Evolutionary conservation across 2,797 vertebrate species (phyloP).

Genomic region (Echeneis naucrates): DNA sequence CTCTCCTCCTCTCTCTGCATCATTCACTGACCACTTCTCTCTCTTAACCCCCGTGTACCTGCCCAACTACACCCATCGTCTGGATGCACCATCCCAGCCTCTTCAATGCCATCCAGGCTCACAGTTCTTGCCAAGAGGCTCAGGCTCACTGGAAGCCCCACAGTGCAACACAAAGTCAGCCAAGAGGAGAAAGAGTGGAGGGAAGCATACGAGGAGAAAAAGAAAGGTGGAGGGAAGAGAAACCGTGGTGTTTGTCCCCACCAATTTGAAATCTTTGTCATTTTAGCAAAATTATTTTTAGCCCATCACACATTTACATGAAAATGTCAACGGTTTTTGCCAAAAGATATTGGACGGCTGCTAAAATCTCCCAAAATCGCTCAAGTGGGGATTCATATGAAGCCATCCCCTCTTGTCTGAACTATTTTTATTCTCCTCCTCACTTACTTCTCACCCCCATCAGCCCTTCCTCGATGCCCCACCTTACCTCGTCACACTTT

Average conservation of each 20-base stretch:
- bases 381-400: background rate
- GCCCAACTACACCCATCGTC: constrained; percentile 50
- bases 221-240: constrained; percentile 30
- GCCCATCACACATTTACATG: background rate
- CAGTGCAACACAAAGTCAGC: constrained; percentile 71
- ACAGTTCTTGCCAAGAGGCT: constrained; percentile 69
- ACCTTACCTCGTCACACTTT: constrained; percentile 52
- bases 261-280: constrained; percentile 18
- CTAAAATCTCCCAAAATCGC: background rate
- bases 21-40: constrained; percentile 26
- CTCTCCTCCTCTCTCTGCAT: constrained; percentile 26
- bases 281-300: constrained; percentile 27
- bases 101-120: constrained; percentile 67
- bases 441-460: constrained; percentile 24
- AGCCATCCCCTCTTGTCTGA: constrained; percentile 15
- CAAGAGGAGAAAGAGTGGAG: constrained; percentile 66
- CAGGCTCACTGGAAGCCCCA: constrained; percentile 69
- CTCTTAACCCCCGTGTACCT: constrained; percentile 8
- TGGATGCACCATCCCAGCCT: constrained; percentile 51
- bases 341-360: background rate
- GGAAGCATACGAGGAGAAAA: constrained; percentile 24
- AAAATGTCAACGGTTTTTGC: background rate
- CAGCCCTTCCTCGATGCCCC: constrained; percentile 7
- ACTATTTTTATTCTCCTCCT: background rate
- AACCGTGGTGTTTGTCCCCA: background rate